These are phyloP conservation scores for Pseudolaguvia tuberculata DNA, from an alignment of 2,113 vertebrate species.

Conservation along the genomic window DNA sequence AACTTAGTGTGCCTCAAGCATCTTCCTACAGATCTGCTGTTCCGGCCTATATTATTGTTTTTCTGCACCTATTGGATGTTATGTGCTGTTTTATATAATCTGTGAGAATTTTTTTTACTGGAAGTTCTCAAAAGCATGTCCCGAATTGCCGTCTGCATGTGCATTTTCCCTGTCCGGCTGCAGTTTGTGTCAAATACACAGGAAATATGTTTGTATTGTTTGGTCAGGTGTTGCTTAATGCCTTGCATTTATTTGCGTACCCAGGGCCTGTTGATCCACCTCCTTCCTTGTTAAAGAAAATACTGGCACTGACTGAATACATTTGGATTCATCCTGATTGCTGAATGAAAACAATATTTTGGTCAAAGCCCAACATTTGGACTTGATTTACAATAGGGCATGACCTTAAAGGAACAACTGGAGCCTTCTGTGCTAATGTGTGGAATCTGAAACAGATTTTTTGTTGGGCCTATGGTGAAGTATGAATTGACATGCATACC, in stretches of 20 bases:
- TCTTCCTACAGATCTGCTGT: background rate
- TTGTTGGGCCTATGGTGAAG: background rate
- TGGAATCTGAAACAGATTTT: background rate
- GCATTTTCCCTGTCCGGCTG: constrained; percentile 22
- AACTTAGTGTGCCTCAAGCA: constrained; percentile 41
- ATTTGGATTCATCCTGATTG: constrained; percentile 23
- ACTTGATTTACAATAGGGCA: constrained; percentile 2
- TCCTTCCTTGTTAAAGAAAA: constrained; percentile 35
- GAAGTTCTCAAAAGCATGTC: constrained; percentile 15
- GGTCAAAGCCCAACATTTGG: constrained; percentile 9
- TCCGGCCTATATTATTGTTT: background rate
- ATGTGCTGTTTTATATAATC: constrained; percentile 21
- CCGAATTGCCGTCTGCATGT: background rate
- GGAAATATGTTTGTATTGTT: constrained; percentile 38
- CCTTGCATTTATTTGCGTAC: constrained; percentile 23
- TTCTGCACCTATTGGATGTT: constrained; percentile 5
- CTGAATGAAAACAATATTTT: constrained; percentile 30
- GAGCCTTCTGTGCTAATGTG: background rate
- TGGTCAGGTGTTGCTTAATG: constrained; percentile 36
- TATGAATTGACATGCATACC: background rate
- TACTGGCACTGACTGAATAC: constrained; percentile 29
- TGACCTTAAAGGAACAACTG: background rate
- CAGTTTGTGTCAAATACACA: constrained; percentile 26
- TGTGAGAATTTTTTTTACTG: constrained; percentile 31
- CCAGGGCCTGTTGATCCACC: constrained; percentile 11